Conservation (phyloP, 1,140 invertebrate genomes). For the Carcinoscorpius rotundicauda region DNA sequence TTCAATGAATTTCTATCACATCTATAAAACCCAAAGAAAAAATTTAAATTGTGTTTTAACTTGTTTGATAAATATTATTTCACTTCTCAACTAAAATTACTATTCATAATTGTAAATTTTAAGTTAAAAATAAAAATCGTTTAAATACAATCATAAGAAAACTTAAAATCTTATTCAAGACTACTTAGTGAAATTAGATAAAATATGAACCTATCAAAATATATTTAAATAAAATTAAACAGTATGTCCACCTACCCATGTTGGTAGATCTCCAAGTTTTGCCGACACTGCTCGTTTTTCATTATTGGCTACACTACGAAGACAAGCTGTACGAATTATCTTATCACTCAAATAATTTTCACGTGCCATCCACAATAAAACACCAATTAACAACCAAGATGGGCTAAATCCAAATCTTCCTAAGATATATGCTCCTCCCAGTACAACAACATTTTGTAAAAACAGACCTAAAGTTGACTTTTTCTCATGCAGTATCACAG, state of each 20-base stretch:
- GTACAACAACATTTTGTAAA: neutral
- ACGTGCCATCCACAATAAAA: constrained; percentile 62
- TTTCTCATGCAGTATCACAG: no score
- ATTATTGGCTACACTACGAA: constrained; percentile 61
- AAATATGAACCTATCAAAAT: constrained; percentile 9
- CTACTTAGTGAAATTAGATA: constrained; percentile 6
- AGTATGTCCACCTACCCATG: constrained; percentile 54
- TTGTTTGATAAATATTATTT: neutral
- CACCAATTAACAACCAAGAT: constrained; percentile 71
- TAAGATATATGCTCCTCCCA: constrained; percentile 45
- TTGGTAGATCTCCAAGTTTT: constrained; percentile 70
- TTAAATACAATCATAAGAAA: constrained; percentile 2
- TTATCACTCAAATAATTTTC: constrained; percentile 62
- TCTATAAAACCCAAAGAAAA: no score
- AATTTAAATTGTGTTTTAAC: neutral
- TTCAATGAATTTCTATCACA: no score
- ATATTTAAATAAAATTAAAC: neutral
- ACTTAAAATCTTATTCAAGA: neutral
- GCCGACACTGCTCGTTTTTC: constrained; percentile 79
- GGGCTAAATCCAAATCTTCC: constrained; percentile 74
- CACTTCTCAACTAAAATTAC: constrained; percentile 27
- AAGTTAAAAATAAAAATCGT: constrained; percentile 1
- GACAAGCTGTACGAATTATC: constrained; percentile 57
- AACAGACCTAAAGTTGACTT: no score
- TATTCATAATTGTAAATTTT: constrained; percentile 38